Evolutionary conservation across 92 coral and sea anemone species (phyloP).

Genomic region (Paragorgia papillata): DNA sequence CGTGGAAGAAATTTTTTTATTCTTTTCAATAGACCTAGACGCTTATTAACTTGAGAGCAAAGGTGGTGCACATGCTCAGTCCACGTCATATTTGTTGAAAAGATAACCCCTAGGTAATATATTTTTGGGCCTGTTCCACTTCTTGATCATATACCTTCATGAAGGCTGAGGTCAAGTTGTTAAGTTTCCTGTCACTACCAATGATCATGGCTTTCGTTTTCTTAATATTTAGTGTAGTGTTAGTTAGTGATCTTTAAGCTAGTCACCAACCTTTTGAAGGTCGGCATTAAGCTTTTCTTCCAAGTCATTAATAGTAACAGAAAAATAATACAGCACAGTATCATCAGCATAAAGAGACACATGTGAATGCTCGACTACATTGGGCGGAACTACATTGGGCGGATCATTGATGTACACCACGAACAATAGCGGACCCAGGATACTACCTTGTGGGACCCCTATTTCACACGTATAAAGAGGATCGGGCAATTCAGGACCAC

Average conservation of each 20-base stretch:
- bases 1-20: slow-evolving; percentile 27
- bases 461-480: slow-evolving; percentile 23
- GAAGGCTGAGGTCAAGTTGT: not conserved
- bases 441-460: slow-evolving; percentile 44
- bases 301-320: slow-evolving; percentile 31
- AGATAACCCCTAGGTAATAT: slow-evolving; percentile 38
- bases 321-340: slow-evolving; percentile 46
- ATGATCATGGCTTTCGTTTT: slow-evolving; percentile 51
- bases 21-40: slow-evolving; percentile 31
- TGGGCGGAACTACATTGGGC: slow-evolving; percentile 8
- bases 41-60: slow-evolving; percentile 28
- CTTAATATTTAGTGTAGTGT: slow-evolving; percentile 39
- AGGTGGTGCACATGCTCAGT: slow-evolving; percentile 29
- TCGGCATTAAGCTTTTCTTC: slow-evolving; percentile 48
- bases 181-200: slow-evolving; percentile 28
- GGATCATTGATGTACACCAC: slow-evolving; percentile 37
- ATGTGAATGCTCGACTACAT: slow-evolving; percentile 25
- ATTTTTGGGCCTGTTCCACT: slow-evolving; percentile 6
- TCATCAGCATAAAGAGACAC: slow-evolving; percentile 53
- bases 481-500: slow-evolving; percentile 38
- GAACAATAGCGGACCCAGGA: slow-evolving; percentile 40
- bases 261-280: slow-evolving; percentile 34
- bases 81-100: slow-evolving; percentile 38
- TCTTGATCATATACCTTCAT: slow-evolving; percentile 18
- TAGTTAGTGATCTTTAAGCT: slow-evolving; percentile 49